Evolutionary conservation across 2,797 vertebrate genomes (phyloP).

Genomic region (Acanthornis magna): DNA sequence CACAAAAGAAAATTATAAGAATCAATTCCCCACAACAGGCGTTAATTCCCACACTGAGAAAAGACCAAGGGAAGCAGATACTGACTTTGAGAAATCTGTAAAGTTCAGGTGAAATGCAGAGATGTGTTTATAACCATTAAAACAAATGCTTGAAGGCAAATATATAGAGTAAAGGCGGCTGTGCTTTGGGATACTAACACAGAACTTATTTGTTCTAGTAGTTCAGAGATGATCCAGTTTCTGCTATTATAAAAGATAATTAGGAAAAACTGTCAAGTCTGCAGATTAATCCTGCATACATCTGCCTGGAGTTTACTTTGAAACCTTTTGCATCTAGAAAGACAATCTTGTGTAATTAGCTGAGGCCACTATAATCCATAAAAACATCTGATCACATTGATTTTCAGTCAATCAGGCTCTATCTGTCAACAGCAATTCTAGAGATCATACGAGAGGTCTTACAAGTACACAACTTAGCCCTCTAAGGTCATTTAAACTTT

Average conservation of each 20-base stretch:
- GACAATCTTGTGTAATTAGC: constrained; percentile 80
- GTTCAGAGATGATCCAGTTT: constrained; percentile 59
- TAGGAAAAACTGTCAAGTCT: constrained; percentile 75
- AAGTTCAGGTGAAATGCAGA: neutral
- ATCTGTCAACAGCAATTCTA: constrained; percentile 69
- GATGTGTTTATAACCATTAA: neutral
- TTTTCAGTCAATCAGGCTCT: constrained; percentile 77
- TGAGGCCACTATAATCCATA: constrained; percentile 77
- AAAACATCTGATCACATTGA: constrained; percentile 80
- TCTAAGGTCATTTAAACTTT: constrained; percentile 75
- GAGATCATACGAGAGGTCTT: constrained; percentile 59
- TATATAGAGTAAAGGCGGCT: neutral
- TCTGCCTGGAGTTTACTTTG: constrained; percentile 70
- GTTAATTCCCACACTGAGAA: neutral
- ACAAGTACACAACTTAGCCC: constrained; percentile 29
- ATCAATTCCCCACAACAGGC: neutral
- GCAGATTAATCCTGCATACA: constrained; percentile 73
- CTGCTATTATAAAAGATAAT: constrained; percentile 71
- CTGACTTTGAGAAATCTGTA: neutral
- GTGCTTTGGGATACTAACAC: constrained; percentile 1
- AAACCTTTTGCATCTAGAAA: constrained; percentile 74
- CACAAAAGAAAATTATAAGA: neutral
- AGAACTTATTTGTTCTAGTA: constrained; percentile 45
- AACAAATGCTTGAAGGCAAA: neutral
- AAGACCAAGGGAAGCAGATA: neutral